Percentiles rank a stretch among this genome's conserved stretches.
Conservation (phyloP, 53 echinoderm and acorn worm species). For the Holothuria leucospilota region DNA sequence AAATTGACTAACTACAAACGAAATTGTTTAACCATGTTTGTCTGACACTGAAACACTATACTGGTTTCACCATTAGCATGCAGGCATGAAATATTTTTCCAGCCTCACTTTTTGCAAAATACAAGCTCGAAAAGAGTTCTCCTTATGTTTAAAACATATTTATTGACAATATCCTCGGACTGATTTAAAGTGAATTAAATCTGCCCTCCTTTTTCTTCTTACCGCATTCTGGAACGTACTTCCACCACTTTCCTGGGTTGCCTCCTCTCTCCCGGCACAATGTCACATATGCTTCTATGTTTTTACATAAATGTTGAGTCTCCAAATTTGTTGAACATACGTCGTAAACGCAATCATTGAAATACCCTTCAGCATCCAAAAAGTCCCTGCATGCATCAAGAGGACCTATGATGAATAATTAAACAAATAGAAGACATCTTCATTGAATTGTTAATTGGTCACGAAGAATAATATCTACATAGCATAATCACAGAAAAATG, state of each 20-base stretch:
- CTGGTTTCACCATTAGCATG: no score
- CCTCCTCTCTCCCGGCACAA: neutral
- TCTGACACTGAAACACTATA: no score
- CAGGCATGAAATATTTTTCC: no score
- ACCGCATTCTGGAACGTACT: slow-evolving; percentile 4
- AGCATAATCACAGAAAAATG: no score
- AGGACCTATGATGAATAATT: neutral
- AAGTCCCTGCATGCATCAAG: neutral
- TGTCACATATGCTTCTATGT: neutral
- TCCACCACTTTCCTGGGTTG: slow-evolving; percentile 18
- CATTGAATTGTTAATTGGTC: no score
- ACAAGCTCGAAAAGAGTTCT: neutral
- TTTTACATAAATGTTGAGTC: neutral
- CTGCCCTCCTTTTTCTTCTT: neutral
- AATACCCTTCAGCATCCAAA: neutral
- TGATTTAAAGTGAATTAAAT: neutral
- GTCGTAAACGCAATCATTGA: slow-evolving; percentile 13
- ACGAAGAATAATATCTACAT: no score
- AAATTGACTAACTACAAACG: no score
- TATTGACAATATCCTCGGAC: neutral
- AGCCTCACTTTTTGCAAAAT: neutral
- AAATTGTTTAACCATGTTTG: no score
- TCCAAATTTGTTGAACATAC: neutral
- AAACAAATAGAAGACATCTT: no score
- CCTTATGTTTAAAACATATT: neutral